Percentiles rank a stretch among this genome's conserved stretches.
Conservation (phyloP, 2,797 vertebrate genomes). For the Luscinia luscinia region DNA sequence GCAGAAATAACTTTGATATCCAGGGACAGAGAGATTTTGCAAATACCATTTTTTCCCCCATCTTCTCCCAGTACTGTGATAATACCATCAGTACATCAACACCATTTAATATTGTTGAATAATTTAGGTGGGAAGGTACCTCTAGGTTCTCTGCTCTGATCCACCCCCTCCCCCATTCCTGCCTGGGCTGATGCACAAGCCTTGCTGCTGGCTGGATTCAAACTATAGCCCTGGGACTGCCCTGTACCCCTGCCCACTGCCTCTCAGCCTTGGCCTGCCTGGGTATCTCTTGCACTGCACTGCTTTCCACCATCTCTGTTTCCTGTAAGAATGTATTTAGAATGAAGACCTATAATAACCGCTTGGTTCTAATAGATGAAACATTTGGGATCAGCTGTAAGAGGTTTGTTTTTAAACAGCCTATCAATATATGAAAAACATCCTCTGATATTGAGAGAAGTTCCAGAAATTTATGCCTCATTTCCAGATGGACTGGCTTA, state of each 20-base stretch:
- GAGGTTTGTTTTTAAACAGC: not conserved
- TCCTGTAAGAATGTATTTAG: not conserved
- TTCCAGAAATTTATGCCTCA: not conserved
- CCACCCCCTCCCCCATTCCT: fast-evolving
- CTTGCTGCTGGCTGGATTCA: not conserved
- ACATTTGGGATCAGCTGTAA: not conserved
- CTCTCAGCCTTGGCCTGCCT: not conserved
- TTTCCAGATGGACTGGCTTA: not conserved
- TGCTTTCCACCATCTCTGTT: not conserved
- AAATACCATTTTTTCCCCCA: not conserved
- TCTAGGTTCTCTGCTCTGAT: not conserved
- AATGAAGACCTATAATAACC: not conserved
- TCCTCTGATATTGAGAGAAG: not conserved
- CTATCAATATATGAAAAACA: not conserved
- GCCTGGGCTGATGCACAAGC: not conserved
- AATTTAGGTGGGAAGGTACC: not conserved
- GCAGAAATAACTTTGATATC: not conserved
- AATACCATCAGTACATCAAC: not conserved
- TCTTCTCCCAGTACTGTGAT: not conserved
- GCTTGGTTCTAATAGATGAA: not conserved
- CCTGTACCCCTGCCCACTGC: not conserved
- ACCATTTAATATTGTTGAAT: not conserved
- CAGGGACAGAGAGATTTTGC: not conserved
- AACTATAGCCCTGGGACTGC: not conserved
- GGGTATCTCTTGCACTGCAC: not conserved